Base-by-base conservation (phyloP, 2,113 vertebrate species). In the Colistium nudipinnis region DNA sequence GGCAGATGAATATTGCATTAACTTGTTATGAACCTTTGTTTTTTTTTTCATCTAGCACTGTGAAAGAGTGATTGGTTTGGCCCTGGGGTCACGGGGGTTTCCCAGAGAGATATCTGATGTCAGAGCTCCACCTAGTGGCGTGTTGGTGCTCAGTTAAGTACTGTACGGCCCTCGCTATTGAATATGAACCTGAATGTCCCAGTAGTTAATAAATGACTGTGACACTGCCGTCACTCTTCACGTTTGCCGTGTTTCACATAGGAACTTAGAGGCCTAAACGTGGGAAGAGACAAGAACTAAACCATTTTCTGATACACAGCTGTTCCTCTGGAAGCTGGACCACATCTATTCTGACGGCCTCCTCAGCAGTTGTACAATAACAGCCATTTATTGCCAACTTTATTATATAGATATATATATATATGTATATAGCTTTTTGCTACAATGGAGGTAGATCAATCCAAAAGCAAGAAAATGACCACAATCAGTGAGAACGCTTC, bases 101-200 rank as follows among this genome's bases (percentile, higher is more conserved):
- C 30, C 19, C 52, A 3, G 1, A 36, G 25, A 54, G 6, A 77
- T 80, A 57, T 5, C n/a, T 57, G 54, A 62, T 57, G 41, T 73
- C 35, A 77, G 41, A 86, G 83, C 72, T n/a, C 89, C 91, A 76
- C 78, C 91, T 91, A 51, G 56, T 87, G 90, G 73, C 31, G 2
- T 30, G 35, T 2, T 7, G 0, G 9, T 16, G 12, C 3, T 41
- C 2, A 44, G 3, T n/a, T 11, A 8, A 12, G 13, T 20, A 1
- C 9, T 66, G 9, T 33, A 3, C 5, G 43, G 9, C n/a, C 4
- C 30, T 28, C 6, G 14, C 38, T 41, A 7, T 16, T 4, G 16
- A 12, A 11, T 4, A 16, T 48, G 19, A 36, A 1, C 19, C 12
- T 47, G 19, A 45, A 28, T 27, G 6, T 33, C 19, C 16, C 0